Conservation (phyloP, 2,113 vertebrate genomes). For the Candoia aspera region DNA sequence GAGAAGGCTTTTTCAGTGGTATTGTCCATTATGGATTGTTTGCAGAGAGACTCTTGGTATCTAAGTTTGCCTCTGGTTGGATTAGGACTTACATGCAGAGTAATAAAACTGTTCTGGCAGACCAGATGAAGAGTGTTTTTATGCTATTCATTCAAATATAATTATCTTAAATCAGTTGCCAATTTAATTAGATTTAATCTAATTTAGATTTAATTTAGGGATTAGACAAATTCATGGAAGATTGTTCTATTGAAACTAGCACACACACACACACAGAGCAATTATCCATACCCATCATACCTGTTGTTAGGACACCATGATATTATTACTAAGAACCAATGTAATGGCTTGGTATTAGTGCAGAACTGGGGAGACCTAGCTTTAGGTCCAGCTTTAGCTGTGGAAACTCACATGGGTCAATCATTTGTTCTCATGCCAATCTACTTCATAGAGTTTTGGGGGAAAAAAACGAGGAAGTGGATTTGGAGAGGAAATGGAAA, state of each 20-base stretch:
- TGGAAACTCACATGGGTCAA: too few relatives aligned
- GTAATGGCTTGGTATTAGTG: too few relatives aligned
- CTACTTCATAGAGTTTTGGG: too few relatives aligned
- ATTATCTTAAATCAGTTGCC: background rate
- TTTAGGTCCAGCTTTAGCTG: too few relatives aligned
- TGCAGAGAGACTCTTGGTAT: background rate
- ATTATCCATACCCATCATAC: background rate
- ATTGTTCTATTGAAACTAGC: background rate
- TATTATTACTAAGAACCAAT: background rate
- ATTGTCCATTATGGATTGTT: background rate
- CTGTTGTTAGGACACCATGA: background rate
- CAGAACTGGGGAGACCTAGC: too few relatives aligned
- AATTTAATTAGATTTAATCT: background rate
- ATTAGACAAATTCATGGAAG: background rate
- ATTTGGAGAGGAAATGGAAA: too few relatives aligned
- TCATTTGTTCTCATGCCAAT: too few relatives aligned
- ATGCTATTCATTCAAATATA: background rate
- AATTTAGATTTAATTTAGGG: background rate
- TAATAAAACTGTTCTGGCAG: background rate
- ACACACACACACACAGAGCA: background rate
- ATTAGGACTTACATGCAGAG: background rate
- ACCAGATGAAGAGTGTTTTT: background rate
- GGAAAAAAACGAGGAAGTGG: too few relatives aligned
- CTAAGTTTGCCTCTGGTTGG: background rate
- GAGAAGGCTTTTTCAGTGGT: background rate